phyloP scores from a whole-genome alignment of 2,113 vertebrate genomes.

The Circaetus gallicus region DNA sequence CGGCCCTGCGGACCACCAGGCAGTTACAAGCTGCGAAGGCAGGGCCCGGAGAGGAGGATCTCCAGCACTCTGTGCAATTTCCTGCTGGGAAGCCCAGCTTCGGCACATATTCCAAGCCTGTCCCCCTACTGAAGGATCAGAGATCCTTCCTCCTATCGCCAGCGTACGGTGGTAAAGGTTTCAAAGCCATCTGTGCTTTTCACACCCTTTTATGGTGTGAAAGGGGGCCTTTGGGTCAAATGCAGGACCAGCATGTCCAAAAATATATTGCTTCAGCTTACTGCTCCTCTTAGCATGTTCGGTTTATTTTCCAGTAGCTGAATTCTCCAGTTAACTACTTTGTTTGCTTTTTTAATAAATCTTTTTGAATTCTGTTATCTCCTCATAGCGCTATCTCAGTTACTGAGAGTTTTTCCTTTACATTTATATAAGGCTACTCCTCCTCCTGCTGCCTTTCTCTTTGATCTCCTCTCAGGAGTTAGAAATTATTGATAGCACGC shows the following conservation, averaged over 20 bases:
- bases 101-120: background rate
- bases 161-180: background rate
- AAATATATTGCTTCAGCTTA: background rate
- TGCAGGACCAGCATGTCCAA: background rate
- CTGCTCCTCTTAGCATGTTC: background rate
- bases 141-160: background rate
- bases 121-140: background rate
- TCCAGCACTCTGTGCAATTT: background rate
- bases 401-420: constrained; percentile 29
- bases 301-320: background rate
- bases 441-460: constrained; percentile 43
- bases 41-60: background rate
- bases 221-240: background rate
- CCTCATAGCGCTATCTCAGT: background rate
- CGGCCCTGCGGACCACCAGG: rapidly evolving
- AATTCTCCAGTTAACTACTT: constrained; percentile 10
- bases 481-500: background rate
- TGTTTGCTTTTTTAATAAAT: constrained; percentile 40
- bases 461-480: constrained; percentile 40
- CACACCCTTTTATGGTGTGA: background rate
- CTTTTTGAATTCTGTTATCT: constrained; percentile 52
- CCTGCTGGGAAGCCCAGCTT: background rate
- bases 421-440: constrained; percentile 12
- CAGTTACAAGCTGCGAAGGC: rapidly evolving
- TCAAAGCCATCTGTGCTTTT: background rate